Conservation (phyloP, 2,113 vertebrate species). For the Thymallus thymallus region DNA sequence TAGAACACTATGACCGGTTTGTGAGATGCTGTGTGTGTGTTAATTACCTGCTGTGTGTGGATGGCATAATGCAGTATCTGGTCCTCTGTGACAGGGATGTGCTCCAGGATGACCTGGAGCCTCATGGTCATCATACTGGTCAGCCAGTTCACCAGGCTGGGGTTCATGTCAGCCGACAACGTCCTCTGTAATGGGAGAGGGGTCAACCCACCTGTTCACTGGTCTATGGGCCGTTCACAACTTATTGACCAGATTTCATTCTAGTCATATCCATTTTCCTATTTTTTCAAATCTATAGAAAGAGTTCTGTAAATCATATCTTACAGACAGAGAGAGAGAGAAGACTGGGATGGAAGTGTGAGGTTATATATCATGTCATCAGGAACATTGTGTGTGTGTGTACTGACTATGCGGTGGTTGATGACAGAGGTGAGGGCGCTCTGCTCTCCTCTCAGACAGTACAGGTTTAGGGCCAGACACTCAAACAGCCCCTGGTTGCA, state of each 20-base stretch:
- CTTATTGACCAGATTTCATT: too few relatives aligned
- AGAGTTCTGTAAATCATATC: too few relatives aligned
- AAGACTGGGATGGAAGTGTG: too few relatives aligned
- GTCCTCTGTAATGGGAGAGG: constrained; percentile 72
- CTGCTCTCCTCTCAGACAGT: constrained; percentile 86
- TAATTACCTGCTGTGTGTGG: constrained; percentile 60
- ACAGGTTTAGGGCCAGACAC: constrained; percentile 87
- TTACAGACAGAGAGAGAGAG: too few relatives aligned
- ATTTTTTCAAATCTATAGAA: too few relatives aligned
- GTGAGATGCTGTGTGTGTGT: too few relatives aligned
- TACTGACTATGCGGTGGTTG: constrained; percentile 87
- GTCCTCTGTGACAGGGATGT: constrained; percentile 83
- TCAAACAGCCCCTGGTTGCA: constrained; percentile 90
- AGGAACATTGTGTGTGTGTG: neutral
- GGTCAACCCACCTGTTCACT: too few relatives aligned
- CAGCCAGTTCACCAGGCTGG: constrained; percentile 90
- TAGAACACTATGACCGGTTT: too few relatives aligned
- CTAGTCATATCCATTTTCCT: too few relatives aligned
- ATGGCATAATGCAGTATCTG: constrained; percentile 84
- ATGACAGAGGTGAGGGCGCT: constrained; percentile 84
- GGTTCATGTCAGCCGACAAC: constrained; percentile 88
- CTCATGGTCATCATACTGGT: constrained; percentile 92
- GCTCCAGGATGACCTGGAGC: constrained; percentile 86
- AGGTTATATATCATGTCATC: neutral
- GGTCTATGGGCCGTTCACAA: too few relatives aligned